Evolutionary conservation across 2,888 invertebrate genomes (phyloP).

Genomic region (Priocnemis perturbator): DNA sequence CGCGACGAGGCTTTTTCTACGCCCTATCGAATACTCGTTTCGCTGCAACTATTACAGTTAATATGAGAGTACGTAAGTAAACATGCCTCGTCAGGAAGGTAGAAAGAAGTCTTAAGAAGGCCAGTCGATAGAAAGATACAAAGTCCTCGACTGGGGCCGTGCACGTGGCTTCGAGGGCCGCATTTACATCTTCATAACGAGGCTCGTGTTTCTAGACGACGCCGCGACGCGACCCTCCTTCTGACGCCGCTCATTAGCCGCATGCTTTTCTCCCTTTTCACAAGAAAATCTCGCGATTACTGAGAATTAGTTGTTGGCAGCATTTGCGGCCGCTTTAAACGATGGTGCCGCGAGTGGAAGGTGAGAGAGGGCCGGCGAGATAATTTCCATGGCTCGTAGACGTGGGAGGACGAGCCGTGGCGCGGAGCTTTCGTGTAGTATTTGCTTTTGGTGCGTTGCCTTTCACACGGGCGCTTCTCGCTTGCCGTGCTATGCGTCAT

Average conservation of each 20-base stretch:
- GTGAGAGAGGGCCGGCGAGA: not conserved
- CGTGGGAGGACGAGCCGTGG: conserved; percentile 40
- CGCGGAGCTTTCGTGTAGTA: not conserved
- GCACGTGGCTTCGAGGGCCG: too few relatives aligned
- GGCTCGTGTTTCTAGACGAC: conserved; percentile 3
- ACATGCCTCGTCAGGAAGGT: too few relatives aligned
- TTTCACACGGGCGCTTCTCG: conserved; percentile 13
- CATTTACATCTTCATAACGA: conserved; percentile 26
- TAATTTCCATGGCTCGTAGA: conserved; percentile 29
- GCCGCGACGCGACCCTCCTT: conserved; percentile 3
- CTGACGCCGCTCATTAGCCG: conserved; percentile 20
- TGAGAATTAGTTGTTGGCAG: conserved; percentile 22
- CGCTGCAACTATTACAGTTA: too few relatives aligned
- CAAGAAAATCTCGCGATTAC: conserved; percentile 26
- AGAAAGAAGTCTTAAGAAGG: too few relatives aligned
- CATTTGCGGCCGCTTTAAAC: conserved; percentile 12
- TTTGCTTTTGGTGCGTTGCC: not conserved
- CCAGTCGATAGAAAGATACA: too few relatives aligned
- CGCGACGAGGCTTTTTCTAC: not conserved
- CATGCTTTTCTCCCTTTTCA: conserved; percentile 13
- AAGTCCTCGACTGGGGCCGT: too few relatives aligned
- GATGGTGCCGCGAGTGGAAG: conserved; percentile 13
- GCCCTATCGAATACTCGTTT: too few relatives aligned
- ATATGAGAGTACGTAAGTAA: too few relatives aligned
- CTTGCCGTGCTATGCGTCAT: conserved; percentile 72